These are phyloP conservation scores for Tyto alba DNA, from an alignment of 2,113 vertebrate species.

Conservation along the genomic window DNA sequence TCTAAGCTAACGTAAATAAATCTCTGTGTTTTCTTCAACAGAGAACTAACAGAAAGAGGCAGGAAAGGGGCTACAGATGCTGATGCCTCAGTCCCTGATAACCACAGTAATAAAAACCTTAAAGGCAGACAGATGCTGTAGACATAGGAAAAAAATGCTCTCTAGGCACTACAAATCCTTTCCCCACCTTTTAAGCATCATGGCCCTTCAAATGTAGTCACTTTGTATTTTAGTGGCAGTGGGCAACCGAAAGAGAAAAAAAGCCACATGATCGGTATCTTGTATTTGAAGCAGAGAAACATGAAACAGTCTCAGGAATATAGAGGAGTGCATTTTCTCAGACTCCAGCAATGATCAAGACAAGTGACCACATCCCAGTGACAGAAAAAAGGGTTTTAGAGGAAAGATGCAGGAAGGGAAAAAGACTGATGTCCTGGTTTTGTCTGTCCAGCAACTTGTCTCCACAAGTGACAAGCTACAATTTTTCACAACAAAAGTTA, in stretches of 20 bases:
- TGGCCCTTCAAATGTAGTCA: neutral
- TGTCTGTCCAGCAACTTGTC: neutral
- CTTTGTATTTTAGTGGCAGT: neutral
- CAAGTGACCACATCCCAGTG: neutral
- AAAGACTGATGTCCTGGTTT: neutral
- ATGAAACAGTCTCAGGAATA: neutral
- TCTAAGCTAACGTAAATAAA: neutral
- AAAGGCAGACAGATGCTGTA: neutral
- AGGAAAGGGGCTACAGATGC: neutral
- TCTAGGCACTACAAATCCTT: neutral
- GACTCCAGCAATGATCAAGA: neutral
- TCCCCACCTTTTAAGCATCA: constrained; percentile 1
- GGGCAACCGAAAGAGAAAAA: neutral
- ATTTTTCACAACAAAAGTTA: neutral
- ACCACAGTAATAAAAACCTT: neutral
- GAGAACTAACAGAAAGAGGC: neutral
- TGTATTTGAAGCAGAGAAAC: neutral
- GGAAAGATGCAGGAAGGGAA: neutral
- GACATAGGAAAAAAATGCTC: neutral
- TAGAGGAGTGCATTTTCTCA: neutral
- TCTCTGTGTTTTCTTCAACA: neutral
- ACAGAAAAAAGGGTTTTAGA: neutral
- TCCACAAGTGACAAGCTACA: neutral
- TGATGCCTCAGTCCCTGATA: constrained; percentile 23
- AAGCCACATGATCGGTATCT: neutral